These are phyloP conservation scores for Diadophis punctatus DNA, from an alignment of 2,113 vertebrate genomes.

Conservation along the genomic window DNA sequence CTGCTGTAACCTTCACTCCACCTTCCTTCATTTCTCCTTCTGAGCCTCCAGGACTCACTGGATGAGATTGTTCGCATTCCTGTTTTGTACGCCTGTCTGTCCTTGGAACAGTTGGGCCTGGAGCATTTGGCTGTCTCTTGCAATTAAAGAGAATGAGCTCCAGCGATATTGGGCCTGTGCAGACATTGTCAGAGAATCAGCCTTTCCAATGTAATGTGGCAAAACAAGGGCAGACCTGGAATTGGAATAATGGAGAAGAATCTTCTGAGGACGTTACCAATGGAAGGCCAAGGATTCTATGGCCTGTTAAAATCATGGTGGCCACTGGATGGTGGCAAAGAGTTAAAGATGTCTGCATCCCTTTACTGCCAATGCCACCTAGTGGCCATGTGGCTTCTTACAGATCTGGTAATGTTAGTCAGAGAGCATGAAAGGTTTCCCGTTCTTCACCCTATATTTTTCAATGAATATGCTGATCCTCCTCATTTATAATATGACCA, in stretches of 20 bases:
- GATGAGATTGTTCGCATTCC: slow-evolving; percentile 23
- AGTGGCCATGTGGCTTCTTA: neutral
- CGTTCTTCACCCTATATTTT: neutral
- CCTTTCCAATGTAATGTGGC: neutral
- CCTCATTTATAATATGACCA: neutral
- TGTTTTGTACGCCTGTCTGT: neutral
- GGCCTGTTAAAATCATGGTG: neutral
- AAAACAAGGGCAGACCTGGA: neutral
- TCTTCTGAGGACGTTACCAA: neutral
- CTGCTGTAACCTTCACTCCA: neutral
- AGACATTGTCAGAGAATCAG: neutral
- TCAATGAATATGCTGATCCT: neutral
- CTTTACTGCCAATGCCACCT: neutral
- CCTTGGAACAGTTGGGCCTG: accelerated
- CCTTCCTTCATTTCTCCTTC: neutral
- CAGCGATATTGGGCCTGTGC: neutral
- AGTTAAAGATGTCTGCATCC: neutral
- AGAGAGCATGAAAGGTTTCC: neutral
- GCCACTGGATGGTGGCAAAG: neutral
- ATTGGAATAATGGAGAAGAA: neutral
- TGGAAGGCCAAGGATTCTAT: neutral
- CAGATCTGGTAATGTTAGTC: neutral
- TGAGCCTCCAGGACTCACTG: neutral
- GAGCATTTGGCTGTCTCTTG: neutral
- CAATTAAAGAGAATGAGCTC: neutral